Evolutionary conservation across 2,888 invertebrate genomes (phyloP), one percentile per base, ranked within the genome.

Genomic region (Epinotia ramella): DNA sequence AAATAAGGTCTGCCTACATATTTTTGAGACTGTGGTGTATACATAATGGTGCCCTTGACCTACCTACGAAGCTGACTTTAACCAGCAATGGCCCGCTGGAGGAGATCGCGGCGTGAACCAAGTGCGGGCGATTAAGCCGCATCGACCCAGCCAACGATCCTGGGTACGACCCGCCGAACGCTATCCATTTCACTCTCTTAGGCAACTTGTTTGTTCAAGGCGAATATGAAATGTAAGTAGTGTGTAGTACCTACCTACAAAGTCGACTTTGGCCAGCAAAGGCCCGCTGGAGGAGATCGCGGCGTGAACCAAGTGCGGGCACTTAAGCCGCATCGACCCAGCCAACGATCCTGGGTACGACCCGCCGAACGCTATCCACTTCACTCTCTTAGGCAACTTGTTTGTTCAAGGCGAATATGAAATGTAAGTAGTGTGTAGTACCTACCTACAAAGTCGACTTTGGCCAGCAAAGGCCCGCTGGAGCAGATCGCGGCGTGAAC

Each of bases 151-250:
- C 98, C 81, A 99, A 90, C 0, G 98, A 97, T 1, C 99, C 99
- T 1, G 99, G 97, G 88, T 99, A 99, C 0, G 98, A 99, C 3
- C 99, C 99, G 16, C 99, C 99, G 88, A 99, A 99, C 0, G 96
- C 97, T 78, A 99, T 96, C 33, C 33, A 3, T 3, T 28, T 28
- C 20, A 40, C 0, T 28, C 5, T 28, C 28, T 28, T 28, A 28
- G 28, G 28, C 5, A 28, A 28, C 28, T 28, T 28, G 28, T 28
- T 28, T 3, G 3, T 28, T 62, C 20, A 20, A 20, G 20, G 20
- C 20, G 20, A 20, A 2, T 20, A 20, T 20, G 20, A 20, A 20
- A 20, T 20, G 1, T 20, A 20, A 1, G 20, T 69, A 53, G 70
- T 66, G 12, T 28, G 24, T 40, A 12, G 28, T 88, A 78, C 84